phyloP scores from a whole-genome alignment of 2,888 invertebrate genomes.

The Folsomia candida region DNA sequence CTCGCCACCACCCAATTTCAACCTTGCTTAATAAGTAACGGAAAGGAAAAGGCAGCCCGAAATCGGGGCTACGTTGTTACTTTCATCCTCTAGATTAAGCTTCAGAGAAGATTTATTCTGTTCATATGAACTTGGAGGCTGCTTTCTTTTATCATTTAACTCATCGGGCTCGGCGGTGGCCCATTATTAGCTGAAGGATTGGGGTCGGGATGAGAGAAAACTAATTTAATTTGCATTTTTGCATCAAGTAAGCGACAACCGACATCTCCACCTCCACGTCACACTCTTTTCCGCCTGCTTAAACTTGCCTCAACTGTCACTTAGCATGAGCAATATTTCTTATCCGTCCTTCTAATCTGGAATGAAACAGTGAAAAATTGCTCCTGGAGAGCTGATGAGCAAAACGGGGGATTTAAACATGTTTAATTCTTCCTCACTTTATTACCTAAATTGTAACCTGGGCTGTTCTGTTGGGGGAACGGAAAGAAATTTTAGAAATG shows the following conservation, averaged over 20 bases:
- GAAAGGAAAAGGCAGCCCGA: too few relatives aligned
- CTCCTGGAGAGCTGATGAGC: background rate
- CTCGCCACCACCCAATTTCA: too few relatives aligned
- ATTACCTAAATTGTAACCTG: too few relatives aligned
- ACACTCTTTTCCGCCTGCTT: too few relatives aligned
- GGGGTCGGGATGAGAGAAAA: background rate
- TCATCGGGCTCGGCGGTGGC: background rate
- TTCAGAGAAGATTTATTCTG: constrained; percentile 15
- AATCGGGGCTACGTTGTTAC: background rate
- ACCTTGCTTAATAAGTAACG: too few relatives aligned
- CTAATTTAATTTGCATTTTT: constrained; percentile 16
- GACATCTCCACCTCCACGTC: background rate
- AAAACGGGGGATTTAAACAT: background rate
- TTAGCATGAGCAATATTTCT: background rate
- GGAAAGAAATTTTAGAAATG: too few relatives aligned
- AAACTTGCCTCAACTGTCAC: background rate
- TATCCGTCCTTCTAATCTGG: background rate
- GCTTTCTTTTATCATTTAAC: constrained; percentile 8
- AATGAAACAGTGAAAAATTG: background rate
- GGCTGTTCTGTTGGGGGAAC: too few relatives aligned
- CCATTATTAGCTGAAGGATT: background rate
- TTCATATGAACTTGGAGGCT: background rate
- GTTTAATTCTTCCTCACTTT: background rate
- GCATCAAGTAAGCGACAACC: background rate
- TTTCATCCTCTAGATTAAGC: constrained; percentile 15